phyloP scores from a whole-genome alignment of 2,797 vertebrate genomes.

The Falco cherrug region DNA sequence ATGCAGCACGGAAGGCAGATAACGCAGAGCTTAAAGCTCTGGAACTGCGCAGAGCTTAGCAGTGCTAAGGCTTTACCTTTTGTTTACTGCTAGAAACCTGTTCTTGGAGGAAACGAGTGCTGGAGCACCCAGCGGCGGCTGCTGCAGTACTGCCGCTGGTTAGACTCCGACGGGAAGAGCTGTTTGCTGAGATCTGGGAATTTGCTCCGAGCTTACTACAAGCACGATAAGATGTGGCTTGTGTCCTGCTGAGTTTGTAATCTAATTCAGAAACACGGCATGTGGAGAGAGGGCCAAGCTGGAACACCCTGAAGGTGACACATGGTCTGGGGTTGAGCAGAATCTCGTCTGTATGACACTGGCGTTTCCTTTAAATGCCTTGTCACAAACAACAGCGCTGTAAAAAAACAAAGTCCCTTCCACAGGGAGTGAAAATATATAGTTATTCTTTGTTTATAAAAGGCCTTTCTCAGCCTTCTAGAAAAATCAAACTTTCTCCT shows the following conservation, averaged over 20 bases:
- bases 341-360: not conserved
- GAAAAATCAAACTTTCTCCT: not conserved
- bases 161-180: not conserved
- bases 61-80: not conserved
- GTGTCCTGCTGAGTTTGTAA: not conserved
- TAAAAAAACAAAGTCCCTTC: not conserved
- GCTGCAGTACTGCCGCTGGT: not conserved
- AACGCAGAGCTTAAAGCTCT: not conserved
- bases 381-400: not conserved
- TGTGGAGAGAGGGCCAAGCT: not conserved
- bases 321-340: not conserved
- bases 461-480: not conserved
- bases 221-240: not conserved
- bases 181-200: not conserved
- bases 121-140: not conserved
- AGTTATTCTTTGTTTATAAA: not conserved
- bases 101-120: not conserved
- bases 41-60: not conserved
- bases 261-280: not conserved
- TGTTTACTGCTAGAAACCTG: not conserved
- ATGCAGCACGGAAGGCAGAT: not conserved
- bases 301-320: not conserved
- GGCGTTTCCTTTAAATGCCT: not conserved
- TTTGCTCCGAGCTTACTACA: not conserved
- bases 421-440: not conserved